phyloP scores from a whole-genome alignment of 1,140 invertebrate genomes.

The Diorhabda sublineata region DNA sequence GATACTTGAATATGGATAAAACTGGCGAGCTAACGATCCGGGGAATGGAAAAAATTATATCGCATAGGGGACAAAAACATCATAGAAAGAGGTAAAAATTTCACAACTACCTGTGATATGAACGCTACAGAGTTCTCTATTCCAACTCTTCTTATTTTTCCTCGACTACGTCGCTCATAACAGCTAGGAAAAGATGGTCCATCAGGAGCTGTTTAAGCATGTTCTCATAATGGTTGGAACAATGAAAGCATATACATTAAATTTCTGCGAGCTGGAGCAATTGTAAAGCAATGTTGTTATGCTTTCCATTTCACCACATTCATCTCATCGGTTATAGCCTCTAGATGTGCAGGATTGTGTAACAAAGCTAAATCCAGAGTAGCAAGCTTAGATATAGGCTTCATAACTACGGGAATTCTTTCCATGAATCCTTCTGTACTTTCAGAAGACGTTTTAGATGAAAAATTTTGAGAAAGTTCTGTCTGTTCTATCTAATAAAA shows the following conservation, averaged over 20 bases:
- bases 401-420: conserved; percentile 6
- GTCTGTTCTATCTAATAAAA: no score
- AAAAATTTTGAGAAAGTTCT: no score
- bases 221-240: conserved; percentile 42
- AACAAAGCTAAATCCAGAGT: conserved; percentile 4
- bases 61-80: conserved; percentile 44
- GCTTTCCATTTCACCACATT: not conserved
- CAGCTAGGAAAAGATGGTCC: conserved; percentile 30
- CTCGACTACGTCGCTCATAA: not conserved
- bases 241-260: conserved; percentile 35
- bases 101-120: not conserved
- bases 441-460: conserved; percentile 4
- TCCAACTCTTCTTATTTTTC: not conserved
- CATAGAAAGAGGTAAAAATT: conserved; percentile 33
- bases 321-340: not conserved
- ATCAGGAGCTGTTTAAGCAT: conserved; percentile 36
- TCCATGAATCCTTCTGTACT: conserved; percentile 9
- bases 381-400: conserved; percentile 8
- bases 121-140: not conserved
- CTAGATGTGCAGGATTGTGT: conserved; percentile 8
- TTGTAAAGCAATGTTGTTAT: conserved; percentile 1
- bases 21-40: conserved; percentile 48
- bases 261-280: conserved; percentile 38
- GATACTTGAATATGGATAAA: conserved; percentile 44
- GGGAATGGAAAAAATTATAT: conserved; percentile 44